Conservation (phyloP, 2,113 vertebrate genomes). For the Coreoperca whiteheadi region DNA sequence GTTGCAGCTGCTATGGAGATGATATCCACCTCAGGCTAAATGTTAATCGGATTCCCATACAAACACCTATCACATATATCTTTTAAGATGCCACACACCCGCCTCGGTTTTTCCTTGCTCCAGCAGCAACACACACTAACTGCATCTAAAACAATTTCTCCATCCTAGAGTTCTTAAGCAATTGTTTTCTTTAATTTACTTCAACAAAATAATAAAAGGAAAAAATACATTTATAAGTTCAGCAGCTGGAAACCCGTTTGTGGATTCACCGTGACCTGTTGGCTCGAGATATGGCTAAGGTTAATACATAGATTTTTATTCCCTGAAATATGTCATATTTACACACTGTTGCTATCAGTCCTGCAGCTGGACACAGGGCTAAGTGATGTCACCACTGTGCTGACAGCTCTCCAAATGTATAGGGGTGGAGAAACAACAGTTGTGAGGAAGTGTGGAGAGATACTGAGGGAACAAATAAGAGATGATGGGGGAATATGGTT, state of each 20-base stretch:
- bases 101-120: background rate
- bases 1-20: slow-evolving; percentile 73
- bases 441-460: slow-evolving; percentile 22
- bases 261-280: slow-evolving; percentile 23
- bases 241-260: slow-evolving; percentile 6
- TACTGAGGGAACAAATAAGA: slow-evolving; percentile 36
- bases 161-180: background rate
- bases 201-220: slow-evolving; percentile 10
- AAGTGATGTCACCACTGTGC: slow-evolving; percentile 63
- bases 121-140: background rate
- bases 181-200: background rate
- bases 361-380: slow-evolving; percentile 45
- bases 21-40: slow-evolving; percentile 68
- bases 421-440: slow-evolving; percentile 29
- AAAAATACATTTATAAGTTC: slow-evolving; percentile 17
- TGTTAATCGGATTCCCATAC: slow-evolving; percentile 68
- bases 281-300: slow-evolving; percentile 25
- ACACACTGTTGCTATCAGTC: slow-evolving; percentile 56
- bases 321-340: slow-evolving; percentile 66
- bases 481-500: slow-evolving; percentile 37
- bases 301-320: slow-evolving; percentile 46
- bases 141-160: slow-evolving; percentile 11
- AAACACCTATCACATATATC: slow-evolving; percentile 65
- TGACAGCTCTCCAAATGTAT: slow-evolving; percentile 66
- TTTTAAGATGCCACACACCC: slow-evolving; percentile 35